Evolutionary conservation across 2,888 invertebrate species (phyloP).

Genomic region (Cartodere bifasciata): DNA sequence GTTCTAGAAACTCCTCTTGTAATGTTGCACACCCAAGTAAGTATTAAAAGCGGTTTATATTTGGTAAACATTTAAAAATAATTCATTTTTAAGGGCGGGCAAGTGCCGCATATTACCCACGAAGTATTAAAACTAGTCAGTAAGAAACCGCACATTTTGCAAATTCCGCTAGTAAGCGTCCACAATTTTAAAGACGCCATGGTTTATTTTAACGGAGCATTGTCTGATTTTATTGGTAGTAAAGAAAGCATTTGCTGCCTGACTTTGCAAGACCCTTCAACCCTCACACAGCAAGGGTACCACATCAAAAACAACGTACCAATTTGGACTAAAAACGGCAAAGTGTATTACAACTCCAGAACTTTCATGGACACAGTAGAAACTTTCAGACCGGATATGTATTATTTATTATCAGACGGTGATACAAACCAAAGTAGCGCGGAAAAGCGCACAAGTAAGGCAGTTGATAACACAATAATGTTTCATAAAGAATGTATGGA

Average conservation of each 20-base stretch:
- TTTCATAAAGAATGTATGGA: constrained; percentile 59
- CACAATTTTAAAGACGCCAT: constrained; percentile 46
- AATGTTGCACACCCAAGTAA: constrained; percentile 62
- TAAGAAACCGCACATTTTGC: constrained; percentile 47
- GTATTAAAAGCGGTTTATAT: constrained; percentile 9
- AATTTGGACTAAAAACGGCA: constrained; percentile 69
- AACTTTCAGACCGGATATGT: constrained; percentile 66
- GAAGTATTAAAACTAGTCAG: constrained; percentile 60
- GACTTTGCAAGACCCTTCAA: constrained; percentile 59
- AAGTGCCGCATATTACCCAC: constrained; percentile 68
- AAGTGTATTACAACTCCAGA: constrained; percentile 48
- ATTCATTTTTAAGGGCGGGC: constrained; percentile 50
- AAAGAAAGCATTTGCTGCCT: constrained; percentile 38
- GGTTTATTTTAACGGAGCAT: constrained; percentile 46
- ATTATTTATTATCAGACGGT: constrained; percentile 68
- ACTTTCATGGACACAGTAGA: constrained; percentile 68
- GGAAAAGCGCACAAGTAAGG: constrained; percentile 56
- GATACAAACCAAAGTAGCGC: constrained; percentile 54
- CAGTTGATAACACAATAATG: constrained; percentile 52
- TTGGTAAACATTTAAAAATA: too few relatives aligned
- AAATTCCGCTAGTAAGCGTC: constrained; percentile 60
- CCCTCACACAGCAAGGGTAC: constrained; percentile 51
- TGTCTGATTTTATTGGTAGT: constrained; percentile 55
- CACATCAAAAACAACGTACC: constrained; percentile 60
- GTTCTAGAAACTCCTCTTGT: constrained; percentile 61